Percentiles rank a stretch among this genome's conserved stretches.
phyloP scores from a whole-genome alignment of 2,888 invertebrate species.

The Cheilosia grossa region DNA sequence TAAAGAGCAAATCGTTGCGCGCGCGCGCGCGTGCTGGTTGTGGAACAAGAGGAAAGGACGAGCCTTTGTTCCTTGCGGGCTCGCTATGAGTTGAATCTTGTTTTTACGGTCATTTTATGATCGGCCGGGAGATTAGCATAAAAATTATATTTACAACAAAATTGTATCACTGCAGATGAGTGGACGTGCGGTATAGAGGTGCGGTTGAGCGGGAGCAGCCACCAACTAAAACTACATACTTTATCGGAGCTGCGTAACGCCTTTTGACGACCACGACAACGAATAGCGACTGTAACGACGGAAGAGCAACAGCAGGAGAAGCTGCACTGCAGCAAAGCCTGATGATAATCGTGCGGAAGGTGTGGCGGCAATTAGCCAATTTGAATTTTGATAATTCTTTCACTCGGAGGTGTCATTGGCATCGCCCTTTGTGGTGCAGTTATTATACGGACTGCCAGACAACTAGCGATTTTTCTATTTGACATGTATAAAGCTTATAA shows the following conservation, averaged over 20 bases:
- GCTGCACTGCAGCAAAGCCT: conserved; percentile 1
- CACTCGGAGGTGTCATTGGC: conserved; percentile 38
- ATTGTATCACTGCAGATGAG: conserved; percentile 49
- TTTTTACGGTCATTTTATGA: conserved; percentile 66
- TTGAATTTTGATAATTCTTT: conserved; percentile 46
- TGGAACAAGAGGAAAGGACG: conserved; percentile 8
- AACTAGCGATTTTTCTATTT: background rate
- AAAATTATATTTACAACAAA: conserved; percentile 63
- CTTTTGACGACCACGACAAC: conserved; percentile 4
- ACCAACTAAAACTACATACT: conserved; percentile 50
- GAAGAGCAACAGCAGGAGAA: background rate
- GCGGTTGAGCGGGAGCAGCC: conserved; percentile 13
- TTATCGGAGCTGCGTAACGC: conserved; percentile 33
- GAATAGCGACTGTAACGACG: background rate
- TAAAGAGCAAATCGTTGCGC: background rate
- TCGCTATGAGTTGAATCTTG: conserved; percentile 39
- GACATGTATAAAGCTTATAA: background rate
- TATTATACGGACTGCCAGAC: conserved; percentile 28
- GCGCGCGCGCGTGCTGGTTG: background rate
- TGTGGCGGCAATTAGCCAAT: conserved; percentile 59
- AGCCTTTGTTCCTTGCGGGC: conserved; percentile 29
- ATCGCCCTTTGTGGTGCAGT: conserved; percentile 19
- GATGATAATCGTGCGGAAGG: conserved; percentile 38
- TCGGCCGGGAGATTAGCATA: conserved; percentile 53
- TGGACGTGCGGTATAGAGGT: background rate